Evolutionary conservation across 2,113 vertebrate species (phyloP), one percentile per base, ranked within the genome.

Genomic region (Hemichromis elongatus): DNA sequence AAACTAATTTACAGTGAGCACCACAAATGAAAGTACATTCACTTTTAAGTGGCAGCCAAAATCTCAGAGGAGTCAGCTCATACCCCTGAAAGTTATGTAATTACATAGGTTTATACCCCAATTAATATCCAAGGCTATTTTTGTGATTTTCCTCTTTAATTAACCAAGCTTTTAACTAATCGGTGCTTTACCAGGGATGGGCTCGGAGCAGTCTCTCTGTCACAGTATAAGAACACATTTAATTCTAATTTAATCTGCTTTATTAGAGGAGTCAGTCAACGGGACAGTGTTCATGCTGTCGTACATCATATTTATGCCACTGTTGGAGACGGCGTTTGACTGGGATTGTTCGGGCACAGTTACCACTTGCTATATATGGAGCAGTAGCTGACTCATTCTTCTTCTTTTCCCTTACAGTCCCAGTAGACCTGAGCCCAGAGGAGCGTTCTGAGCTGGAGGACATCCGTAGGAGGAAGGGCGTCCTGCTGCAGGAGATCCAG

Each of bases 381-480:
- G 47, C 26, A 78, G 52, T n/a, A 66, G 30, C 40, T 26, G 19
- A 61, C 9, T 82, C 82, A 77, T 92, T 90, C 84, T 92, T 86
- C 68, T 83, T 59, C 30, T 89, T 82, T 90, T 90, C 82, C 90
- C 68, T 57, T 79, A 2, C 84, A 97, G 97, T 98, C 81, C 97
- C 98, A 81, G 97, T 97, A 84, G 97, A 98, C 95, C 96, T 98
- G 87, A 98, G 97, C 80, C 97, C 97, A 7, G 97, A 98, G 94
- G 97, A 98, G 94, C 96, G 97, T 82, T 97, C 97, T 55, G 97
- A 98, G 95, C 94, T 98, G 89, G 97, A 98, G 94, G 97, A 98
- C 94, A 98, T 98, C 89, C 96, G 97, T 1, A 93, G 97, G 77
- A 96, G 97, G 86, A 98, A 98, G 89, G 96, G 97, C 70, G 96